Evolutionary conservation across 2,888 invertebrate species (phyloP), one percentile per base, ranked within the genome.

Genomic region (Eupithecia abbreviata): DNA sequence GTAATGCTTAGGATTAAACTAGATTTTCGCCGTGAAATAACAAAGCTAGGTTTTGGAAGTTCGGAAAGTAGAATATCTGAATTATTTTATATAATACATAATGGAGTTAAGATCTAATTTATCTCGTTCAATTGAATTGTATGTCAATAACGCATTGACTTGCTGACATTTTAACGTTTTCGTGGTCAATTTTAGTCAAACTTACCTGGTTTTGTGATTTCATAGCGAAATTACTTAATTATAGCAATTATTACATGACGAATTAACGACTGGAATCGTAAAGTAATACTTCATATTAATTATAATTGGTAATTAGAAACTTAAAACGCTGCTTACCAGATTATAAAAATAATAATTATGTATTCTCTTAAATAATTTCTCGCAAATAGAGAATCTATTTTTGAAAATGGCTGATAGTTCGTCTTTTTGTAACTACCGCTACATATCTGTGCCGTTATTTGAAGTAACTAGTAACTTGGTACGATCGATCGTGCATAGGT

Each of bases 371-470:
- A 75, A 73, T 62, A 76, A 79, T 70, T 72, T 77, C 79, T 67
- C 69, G 76, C 45, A 74, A 51, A 77, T 75, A 77, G 77, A 71
- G 77, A 69, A 79, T 75, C 67, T 83, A 82, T 84, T 85, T 85
- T 85, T 85, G 82, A 84, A 83, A 81, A 79, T 58, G 30, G 80
- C 85, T 85, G 81, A 83, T 81, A 84, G 83, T 84, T 89, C 82
- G 81, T 30, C 89, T 90, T 90, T 89, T 83, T 90, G 87, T 90
- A 89, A 85, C 85, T 88, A 86, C 90, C 84, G 91, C 92, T 91
- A 92, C 92, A 93, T 93, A 93, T 93, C 93, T 89, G 88, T 90
- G 88, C 89, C 87, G 85, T 80, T 76, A 77, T 81, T 81, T 79
- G 82, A 77, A 83, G 78, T 85, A 58, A 79, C n/a, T 76, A 62